A percentile compares a stretch with the other conserved stretches of the same genome.
phyloP scores from a whole-genome alignment of 2,797 vertebrate genomes.

The Notoglanidium macrostoma region DNA sequence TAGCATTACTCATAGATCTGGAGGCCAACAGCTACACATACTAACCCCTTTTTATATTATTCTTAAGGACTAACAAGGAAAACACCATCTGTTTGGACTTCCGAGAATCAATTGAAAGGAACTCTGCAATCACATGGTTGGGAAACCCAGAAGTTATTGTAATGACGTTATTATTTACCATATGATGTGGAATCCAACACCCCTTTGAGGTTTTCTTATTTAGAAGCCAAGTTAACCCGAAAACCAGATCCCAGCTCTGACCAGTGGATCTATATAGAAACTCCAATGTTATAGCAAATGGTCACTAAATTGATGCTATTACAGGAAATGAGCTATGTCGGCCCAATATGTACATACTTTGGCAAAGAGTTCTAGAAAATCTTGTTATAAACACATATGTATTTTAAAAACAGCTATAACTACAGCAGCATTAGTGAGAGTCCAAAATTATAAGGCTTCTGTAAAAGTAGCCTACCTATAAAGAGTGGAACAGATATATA shows the following conservation, averaged over 20 bases:
- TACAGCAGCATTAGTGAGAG: background rate
- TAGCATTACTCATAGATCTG: background rate
- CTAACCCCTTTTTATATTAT: background rate
- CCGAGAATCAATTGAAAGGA: conserved; percentile 26
- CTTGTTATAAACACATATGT: background rate
- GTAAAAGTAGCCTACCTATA: background rate
- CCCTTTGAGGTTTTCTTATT: conserved; percentile 53
- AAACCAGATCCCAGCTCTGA: conserved; percentile 39
- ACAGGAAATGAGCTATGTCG: conserved; percentile 29
- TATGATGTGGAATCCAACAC: conserved; percentile 28
- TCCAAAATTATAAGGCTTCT: conserved; percentile 6
- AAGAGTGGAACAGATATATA: background rate
- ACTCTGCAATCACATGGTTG: conserved; percentile 15
- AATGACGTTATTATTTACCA: conserved; percentile 50
- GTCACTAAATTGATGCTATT: conserved; percentile 37
- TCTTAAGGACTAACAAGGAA: background rate
- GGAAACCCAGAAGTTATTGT: conserved; percentile 3
- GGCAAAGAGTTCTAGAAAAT: conserved; percentile 1
- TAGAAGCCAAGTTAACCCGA: conserved; percentile 47
- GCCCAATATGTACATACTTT: conserved; percentile 15
- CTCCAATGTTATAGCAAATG: conserved; percentile 35
- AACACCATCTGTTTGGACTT: conserved; percentile 24
- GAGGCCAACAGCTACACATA: background rate
- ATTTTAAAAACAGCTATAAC: background rate
- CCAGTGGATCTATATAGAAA: conserved; percentile 40